Conservation (phyloP, 1,140 invertebrate genomes). For the Orchestia grillus region DNA sequence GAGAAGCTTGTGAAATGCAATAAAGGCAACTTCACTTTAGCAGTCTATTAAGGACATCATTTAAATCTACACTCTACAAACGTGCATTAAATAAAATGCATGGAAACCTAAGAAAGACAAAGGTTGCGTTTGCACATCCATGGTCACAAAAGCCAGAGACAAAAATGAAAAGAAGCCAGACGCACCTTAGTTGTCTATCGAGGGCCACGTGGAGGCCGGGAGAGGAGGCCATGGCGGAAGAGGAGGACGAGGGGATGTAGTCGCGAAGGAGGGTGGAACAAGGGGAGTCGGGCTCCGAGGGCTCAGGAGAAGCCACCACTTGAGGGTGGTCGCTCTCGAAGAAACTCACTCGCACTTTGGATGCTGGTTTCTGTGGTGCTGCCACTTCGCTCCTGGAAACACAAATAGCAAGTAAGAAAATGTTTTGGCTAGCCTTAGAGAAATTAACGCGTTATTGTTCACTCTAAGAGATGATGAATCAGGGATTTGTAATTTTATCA, state of each 20-base stretch:
- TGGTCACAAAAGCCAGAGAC: no score
- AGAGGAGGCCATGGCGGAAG: constrained; percentile 69
- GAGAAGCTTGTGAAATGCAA: no score
- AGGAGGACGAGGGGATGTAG: constrained; percentile 65
- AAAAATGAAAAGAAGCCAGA: background rate
- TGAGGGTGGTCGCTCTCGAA: constrained; percentile 83
- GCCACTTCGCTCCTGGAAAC: constrained; percentile 69
- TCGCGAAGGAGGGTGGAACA: constrained; percentile 68
- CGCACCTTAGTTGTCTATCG: constrained; percentile 59
- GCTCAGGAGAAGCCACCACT: constrained; percentile 78
- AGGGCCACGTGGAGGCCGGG: constrained; percentile 29
- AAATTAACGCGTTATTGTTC: background rate
- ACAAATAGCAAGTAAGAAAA: constrained; percentile 51
- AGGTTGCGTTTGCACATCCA: no score
- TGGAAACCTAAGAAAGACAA: no score
- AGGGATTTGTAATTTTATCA: background rate
- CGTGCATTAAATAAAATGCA: no score
- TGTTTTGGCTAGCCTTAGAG: background rate
- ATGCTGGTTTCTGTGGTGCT: constrained; percentile 69
- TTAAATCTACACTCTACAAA: no score
- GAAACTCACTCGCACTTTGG: constrained; percentile 81
- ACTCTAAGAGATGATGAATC: background rate
- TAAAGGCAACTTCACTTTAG: no score
- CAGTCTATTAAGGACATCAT: no score
- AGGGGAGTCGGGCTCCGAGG: constrained; percentile 69